phyloP scores from a whole-genome alignment of 2,113 vertebrate genomes.

The Puma concolor region DNA sequence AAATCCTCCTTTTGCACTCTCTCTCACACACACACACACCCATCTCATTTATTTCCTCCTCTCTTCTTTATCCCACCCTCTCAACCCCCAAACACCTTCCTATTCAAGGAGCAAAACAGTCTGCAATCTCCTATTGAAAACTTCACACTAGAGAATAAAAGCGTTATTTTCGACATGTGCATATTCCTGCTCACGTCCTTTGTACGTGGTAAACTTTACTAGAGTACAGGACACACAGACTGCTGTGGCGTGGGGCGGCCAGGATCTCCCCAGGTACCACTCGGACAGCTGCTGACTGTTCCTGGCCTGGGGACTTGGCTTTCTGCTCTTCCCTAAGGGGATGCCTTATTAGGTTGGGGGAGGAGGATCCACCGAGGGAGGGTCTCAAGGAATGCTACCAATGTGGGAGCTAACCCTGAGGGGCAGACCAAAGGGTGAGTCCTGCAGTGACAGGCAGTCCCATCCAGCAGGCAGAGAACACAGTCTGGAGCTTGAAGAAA shows the following conservation, averaged over 20 bases:
- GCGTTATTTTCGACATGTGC: not conserved
- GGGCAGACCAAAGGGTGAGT: not conserved
- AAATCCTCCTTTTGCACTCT: not conserved
- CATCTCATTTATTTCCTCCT: not conserved
- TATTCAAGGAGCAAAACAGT: not conserved
- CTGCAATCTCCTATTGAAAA: not conserved
- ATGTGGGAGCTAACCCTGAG: not conserved
- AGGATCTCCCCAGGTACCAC: not conserved
- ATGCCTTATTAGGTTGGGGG: not conserved
- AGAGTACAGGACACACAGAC: not conserved
- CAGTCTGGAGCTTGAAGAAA: not conserved
- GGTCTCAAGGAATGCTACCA: not conserved
- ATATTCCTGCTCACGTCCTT: not conserved
- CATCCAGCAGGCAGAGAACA: not conserved
- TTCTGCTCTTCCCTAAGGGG: not conserved
- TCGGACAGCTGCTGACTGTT: no score
- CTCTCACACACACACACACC: not conserved
- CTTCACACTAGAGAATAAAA: not conserved
- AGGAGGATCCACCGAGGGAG: rapidly evolving
- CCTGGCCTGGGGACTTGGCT: not conserved
- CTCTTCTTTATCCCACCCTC: no score
- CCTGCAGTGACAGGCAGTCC: not conserved
- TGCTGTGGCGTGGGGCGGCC: not conserved
- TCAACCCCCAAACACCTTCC: not conserved
- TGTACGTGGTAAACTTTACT: not conserved